Evolutionary conservation across 1,140 invertebrate species (phyloP), one percentile per base, ranked within the genome.

Genomic region (Odontomachus brunneus): DNA sequence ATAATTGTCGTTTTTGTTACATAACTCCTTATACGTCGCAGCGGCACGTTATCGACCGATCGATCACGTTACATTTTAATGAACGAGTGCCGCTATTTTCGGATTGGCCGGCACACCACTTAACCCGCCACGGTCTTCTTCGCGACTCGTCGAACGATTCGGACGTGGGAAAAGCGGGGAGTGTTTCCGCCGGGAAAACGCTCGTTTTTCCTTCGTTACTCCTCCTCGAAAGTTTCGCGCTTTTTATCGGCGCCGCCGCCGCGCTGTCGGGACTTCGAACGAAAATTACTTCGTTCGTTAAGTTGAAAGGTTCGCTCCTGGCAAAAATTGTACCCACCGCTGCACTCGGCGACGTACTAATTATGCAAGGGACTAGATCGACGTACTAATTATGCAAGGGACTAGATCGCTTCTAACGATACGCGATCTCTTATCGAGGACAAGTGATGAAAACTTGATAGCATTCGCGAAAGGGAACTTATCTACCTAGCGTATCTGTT

Each of bases 251-350:
- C 66, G 22, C 29, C 76, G 24, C 49, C 29, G 29, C 29, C 29
- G 29, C 29, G 29, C 29, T n/a, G n/a, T n/a, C 73, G 22, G 53
- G 49, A 62, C 53, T 22, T 51, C 17, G 51, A 72, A 49, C 53
- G 60, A 78, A 86, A 87, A 87, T 83, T 87, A 86, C 85, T 86
- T 86, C 66, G 85, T 87, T 87, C 80, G 84, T 87, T 87, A 87
- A 78, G 81, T 78, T 87, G 84, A 86, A 86, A 86, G 84, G 72
- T 86, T 83, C 59, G 57, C 55, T 78, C 33, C 59, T 3, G 83
- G 67, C n/a, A 55, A 83, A 78, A 86, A 87, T 87, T 57, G 53
- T 74, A 80, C 86, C 60, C 26, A 33, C 65, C 33, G 26, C n/a
- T 53, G 24, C 29, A 22, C n/a, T 67, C 29, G 33, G 22, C 49